phyloP scores from a whole-genome alignment of 2,797 vertebrate genomes.

The Cyprinella venusta region DNA sequence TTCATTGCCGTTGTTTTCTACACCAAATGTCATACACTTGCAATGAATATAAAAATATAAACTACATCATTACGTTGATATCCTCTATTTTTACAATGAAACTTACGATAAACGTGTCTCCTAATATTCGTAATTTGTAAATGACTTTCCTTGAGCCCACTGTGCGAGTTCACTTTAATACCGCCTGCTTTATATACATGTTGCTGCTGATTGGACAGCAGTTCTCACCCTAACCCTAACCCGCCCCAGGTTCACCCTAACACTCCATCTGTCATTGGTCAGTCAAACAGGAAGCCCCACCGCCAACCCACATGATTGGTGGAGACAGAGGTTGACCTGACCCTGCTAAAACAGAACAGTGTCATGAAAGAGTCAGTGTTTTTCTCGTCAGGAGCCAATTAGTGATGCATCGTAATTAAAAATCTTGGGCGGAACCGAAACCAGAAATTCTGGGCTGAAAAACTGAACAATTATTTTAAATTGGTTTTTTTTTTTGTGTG shows the following conservation, averaged over 20 bases:
- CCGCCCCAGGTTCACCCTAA: background rate
- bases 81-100: too few species aligned
- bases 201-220: too few species aligned
- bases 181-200: too few species aligned
- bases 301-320: background rate
- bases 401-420: background rate
- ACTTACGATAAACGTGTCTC: too few species aligned
- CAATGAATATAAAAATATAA: too few species aligned
- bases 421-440: background rate
- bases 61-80: too few species aligned
- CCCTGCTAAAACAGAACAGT: background rate
- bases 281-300: background rate
- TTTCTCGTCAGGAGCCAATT: background rate
- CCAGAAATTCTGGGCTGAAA: background rate
- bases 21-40: too few species aligned
- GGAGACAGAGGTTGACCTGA: background rate
- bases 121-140: too few species aligned
- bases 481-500: background rate
- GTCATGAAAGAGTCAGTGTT: background rate
- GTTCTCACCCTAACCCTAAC: too few species aligned
- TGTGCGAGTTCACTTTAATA: too few species aligned
- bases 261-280: background rate
- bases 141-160: too few species aligned
- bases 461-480: background rate
- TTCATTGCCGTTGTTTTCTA: too few species aligned